Base-by-base conservation (phyloP, 1,140 invertebrate genomes). In the Marisa cornuarietis region DNA sequence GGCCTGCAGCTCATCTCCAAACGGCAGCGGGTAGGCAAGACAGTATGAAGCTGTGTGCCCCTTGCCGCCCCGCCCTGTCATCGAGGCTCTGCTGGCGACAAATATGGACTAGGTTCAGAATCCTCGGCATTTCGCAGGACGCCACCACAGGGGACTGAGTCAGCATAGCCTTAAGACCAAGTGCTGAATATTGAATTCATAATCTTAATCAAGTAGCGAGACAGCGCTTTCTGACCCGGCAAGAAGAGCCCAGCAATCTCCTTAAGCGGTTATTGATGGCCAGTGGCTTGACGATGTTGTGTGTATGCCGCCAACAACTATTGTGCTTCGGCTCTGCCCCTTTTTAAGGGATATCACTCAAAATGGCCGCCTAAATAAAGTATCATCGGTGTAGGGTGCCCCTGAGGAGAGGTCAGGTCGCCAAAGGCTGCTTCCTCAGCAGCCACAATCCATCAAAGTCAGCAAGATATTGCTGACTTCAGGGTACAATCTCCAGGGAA, bases 121-220 rank as follows among this genome's bases (percentile, higher is more conserved):
- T 11, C 11, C 54, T 1, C 16, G 54, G 54, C 54, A 18, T 18
- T 58, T 58, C 54, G 11, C 54, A 58, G 54, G 16, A 58, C 54
- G 54, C 54, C 54, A 58, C 22, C 65, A 68, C 65, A 31, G n/a
- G 22, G 65, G 65, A 24, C 65, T 68, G 65, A 68, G 65, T 68
- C 65, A 68, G n/a, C 65, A 68, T n/a, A 6, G 26, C 65, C 65
- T 31, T 13, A 24, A 68, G 65, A 68, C 26, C 65, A 24, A 42
- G 63, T 18, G 63, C 74, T 51, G 76, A 69, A 77, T 77, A 77
- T 77, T 77, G 76, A 77, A 77, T 31, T 77, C 76, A 77, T 77
- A 77, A 77, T 77, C 76, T 69, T 77, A 66, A 66, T 61, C 74
- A 62, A 26, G 61, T 24, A 26, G 42, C 26, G 31, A 4, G 24